These are phyloP conservation scores for Phragmatobia fuliginosa DNA, from an alignment of 2,888 invertebrate genomes.

Conservation along the genomic window DNA sequence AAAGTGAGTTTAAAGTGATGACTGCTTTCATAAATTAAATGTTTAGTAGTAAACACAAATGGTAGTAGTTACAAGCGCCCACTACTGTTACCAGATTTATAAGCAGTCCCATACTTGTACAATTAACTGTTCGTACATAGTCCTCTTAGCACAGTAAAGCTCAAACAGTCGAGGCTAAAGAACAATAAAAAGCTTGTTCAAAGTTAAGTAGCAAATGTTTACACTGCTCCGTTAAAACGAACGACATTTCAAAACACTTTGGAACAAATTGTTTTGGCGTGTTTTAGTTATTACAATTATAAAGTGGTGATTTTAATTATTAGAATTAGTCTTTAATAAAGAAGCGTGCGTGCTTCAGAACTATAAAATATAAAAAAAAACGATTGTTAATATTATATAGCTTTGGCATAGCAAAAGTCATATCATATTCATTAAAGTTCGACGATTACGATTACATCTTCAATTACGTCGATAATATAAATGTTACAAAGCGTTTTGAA, in stretches of 20 bases:
- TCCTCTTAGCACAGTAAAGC: slow-evolving; percentile 29
- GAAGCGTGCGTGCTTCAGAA: slow-evolving; percentile 2
- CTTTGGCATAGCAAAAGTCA: slow-evolving; percentile 24
- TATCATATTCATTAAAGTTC: background rate
- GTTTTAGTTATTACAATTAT: slow-evolving; percentile 1
- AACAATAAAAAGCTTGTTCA: slow-evolving; percentile 43
- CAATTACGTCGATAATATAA: background rate
- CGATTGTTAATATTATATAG: slow-evolving; percentile 9
- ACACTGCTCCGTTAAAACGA: slow-evolving; percentile 29
- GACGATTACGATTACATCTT: no score
- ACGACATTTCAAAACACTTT: slow-evolving; percentile 29
- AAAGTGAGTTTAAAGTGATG: no score
- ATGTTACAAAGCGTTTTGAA: slow-evolving; percentile 35
- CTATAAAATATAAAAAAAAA: slow-evolving; percentile 8
- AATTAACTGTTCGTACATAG: slow-evolving; percentile 30
- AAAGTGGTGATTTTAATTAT: slow-evolving; percentile 7
- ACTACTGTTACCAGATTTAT: background rate
- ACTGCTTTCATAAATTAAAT: background rate
- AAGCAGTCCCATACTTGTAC: background rate
- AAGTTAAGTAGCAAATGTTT: slow-evolving; percentile 45
- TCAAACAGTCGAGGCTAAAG: slow-evolving; percentile 30
- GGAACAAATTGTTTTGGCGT: slow-evolving; percentile 18
- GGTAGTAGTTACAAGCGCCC: background rate
- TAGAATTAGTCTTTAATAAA: slow-evolving; percentile 20
- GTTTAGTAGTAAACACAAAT: background rate